Evolutionary conservation across 2,797 vertebrate species (phyloP), one percentile per base, ranked within the genome.

Genomic region (Pteronotus mesoamericanus): DNA sequence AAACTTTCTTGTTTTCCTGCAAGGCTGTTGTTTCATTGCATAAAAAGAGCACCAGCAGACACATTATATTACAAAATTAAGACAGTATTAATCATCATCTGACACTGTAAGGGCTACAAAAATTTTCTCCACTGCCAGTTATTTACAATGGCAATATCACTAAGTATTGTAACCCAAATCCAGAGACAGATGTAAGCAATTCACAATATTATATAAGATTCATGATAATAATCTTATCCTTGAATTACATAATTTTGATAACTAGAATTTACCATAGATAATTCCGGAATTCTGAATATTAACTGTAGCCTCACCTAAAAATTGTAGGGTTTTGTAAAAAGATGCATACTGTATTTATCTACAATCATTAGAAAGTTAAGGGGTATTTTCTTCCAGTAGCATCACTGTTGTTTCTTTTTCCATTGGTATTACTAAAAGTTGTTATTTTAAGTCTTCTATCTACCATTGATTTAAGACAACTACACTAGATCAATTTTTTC

Each of bases 391-490:
- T 37, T 95, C 59, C 9, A 79, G 55, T 37, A 94, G 68, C 66
- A 94, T n/a, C 74, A 59, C 61, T 51, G 32, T 34, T 39, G 66
- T 53, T 53, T 86, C 57, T 91, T 93, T 75, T 64, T 69, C 61
- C 92, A 82, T 14, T 29, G 14, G 61, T n/a, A 64, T 64, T 64
- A n/a, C 32, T 64, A 64, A 64, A 64, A n/a, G 61, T 64, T 64
- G 61, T 61, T 64, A 64, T 64, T 64, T 64, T n/a, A 16, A 15
- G 64, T 16, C 29, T 61, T 64, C 61, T 78, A 4, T 95, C 96
- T 34, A 97, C 96, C 78, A 91, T 94, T 97, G 96, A 98, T 91
- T 97, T 98, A 98, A 96, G 97, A 98, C 97, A 98, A 97, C 96
- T 98, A 98, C 88, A 86, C 72, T 96, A 90, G 89, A 91, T 88